Evolutionary conservation across 2,113 vertebrate genomes (phyloP).

Genomic region (Sialia sialis): DNA sequence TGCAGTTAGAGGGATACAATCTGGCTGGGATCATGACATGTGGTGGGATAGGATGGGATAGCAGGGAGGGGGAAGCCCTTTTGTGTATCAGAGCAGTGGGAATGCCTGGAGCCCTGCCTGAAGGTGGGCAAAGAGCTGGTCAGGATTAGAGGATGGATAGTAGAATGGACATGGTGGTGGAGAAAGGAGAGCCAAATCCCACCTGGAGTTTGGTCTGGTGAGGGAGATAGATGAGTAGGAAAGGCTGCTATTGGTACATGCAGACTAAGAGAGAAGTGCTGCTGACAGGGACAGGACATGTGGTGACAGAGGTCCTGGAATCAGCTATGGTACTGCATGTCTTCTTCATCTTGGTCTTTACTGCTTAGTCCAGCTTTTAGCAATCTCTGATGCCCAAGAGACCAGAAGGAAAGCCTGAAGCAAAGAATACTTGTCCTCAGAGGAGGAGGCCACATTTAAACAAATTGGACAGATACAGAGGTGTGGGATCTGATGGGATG

Average conservation of each 20-base stretch:
- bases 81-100: background rate
- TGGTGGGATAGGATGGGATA: background rate
- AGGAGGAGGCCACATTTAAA: background rate
- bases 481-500: background rate
- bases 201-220: background rate
- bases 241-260: background rate
- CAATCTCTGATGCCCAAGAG: background rate
- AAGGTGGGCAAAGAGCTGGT: background rate
- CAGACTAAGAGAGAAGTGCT: background rate
- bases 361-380: background rate
- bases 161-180: background rate
- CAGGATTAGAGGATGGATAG: background rate
- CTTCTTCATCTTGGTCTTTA: background rate
- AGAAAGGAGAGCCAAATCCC: background rate
- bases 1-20: background rate
- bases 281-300: background rate
- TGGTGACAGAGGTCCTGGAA: background rate
- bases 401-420: background rate
- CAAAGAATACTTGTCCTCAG: background rate
- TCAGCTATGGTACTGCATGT: fast-evolving
- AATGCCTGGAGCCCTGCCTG: background rate
- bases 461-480: background rate
- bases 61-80: background rate
- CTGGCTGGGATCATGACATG: fast-evolving
- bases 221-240: background rate